Evolutionary conservation across 2,888 invertebrate species (phyloP).

Genomic region (Tiliacea aurago): DNA sequence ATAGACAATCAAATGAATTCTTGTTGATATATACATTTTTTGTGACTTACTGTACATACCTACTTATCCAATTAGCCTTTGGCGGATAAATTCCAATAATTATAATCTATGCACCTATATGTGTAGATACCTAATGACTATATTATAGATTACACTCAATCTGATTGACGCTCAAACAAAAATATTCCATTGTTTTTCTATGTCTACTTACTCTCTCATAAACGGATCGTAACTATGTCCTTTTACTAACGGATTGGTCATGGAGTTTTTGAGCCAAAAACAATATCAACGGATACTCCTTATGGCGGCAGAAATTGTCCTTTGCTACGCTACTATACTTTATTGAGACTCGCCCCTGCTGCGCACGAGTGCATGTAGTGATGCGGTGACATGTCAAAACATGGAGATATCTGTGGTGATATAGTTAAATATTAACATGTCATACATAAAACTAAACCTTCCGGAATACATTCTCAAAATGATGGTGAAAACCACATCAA

Average conservation of each 20-base stretch:
- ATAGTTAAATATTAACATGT: too few relatives aligned
- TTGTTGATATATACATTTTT: background rate
- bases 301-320: background rate
- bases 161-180: constrained; percentile 12
- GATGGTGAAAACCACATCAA: too few relatives aligned
- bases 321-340: background rate
- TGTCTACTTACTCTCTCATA: background rate
- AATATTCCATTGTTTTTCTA: constrained; percentile 6
- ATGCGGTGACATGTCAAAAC: background rate
- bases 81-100: constrained; percentile 2
- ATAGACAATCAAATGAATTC: background rate
- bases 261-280: background rate
- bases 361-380: too few relatives aligned
- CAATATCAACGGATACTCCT: background rate
- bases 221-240: background rate
- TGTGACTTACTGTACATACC: background rate
- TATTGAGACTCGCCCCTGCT: too few relatives aligned
- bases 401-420: background rate
- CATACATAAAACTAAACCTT: too few relatives aligned
- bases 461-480: too few relatives aligned
- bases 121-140: background rate
- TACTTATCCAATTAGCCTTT: constrained; percentile 1
- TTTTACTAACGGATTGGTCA: background rate
- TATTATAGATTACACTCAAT: background rate
- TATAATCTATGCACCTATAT: background rate